Conservation (phyloP, 1,140 invertebrate genomes). For the Papilio helenus region DNA sequence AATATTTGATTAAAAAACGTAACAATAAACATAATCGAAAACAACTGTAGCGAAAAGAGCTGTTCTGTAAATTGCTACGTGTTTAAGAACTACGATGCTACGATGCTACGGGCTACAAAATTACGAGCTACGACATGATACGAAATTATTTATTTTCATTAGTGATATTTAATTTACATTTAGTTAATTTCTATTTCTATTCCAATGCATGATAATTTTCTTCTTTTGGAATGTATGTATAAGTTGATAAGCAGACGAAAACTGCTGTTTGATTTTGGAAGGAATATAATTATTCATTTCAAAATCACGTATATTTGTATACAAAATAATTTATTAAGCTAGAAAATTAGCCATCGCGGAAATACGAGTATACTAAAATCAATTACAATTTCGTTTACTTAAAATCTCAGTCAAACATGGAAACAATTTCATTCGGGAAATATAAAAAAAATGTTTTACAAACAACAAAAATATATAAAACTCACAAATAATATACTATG, state of each 20-base stretch:
- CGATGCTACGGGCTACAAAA: constrained; percentile 1
- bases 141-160: background rate
- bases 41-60: background rate
- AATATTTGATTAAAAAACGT: background rate
- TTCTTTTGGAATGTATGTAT: background rate
- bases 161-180: background rate
- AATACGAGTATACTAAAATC: background rate
- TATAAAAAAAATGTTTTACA: background rate
- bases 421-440: background rate
- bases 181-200: background rate
- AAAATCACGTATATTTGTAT: too few relatives aligned
- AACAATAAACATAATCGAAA: background rate
- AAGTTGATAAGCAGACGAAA: background rate
- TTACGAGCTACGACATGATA: background rate
- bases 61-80: background rate
- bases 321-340: background rate
- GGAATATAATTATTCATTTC: too few relatives aligned
- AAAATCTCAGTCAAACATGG: too few relatives aligned
- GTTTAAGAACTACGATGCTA: background rate
- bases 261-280: background rate
- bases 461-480: background rate
- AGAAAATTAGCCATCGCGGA: too few relatives aligned
- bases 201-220: background rate
- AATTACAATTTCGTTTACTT: background rate
- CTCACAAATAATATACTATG: background rate